Evolutionary conservation across 2,797 vertebrate species (phyloP), one percentile per base, ranked within the genome.

Genomic region (Capromys pilorides): DNA sequence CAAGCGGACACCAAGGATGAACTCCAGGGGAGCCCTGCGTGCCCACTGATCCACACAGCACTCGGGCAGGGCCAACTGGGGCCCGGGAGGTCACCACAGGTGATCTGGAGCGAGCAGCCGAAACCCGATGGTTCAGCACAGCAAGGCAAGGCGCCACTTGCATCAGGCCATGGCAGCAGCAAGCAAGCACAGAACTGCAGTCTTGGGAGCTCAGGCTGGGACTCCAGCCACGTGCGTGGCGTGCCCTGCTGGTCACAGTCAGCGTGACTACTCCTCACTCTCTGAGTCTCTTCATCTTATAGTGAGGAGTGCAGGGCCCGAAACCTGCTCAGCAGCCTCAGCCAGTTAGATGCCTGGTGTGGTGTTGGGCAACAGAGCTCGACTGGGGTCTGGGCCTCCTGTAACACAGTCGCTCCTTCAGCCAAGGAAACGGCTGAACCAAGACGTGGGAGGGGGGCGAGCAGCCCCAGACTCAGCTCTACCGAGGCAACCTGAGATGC

Each of bases 321-420:
- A 87, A 94, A 87, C 64, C 61, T 49, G 21, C 16, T 82, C 84
- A 96, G 51, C 33, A 64, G 45, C 33, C 28, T 31, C 6, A 83
- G 69, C 51, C 64, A 36, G 26, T 39, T 21, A 9, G 79, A 59
- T 41, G 18, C 13, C 89, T 86, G 22, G 36, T 13, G 69, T 39
- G 31, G 12, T 66, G 12, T 66, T 62, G 14, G 54, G 61, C 51
- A 21, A 31, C n/a, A 26, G 24, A 10, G 59, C n/a, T 45, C 41
- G 62, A 26, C 36, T 7, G 41, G 54, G 6, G 13, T 57, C 54
- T 57, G 54, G 21, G 59, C 64, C 39, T 89, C 64, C 64, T 2
- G 13, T 77, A 39, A 49, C 94, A 86, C 62, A 45, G 80, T 92
- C 61, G 66, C 49, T 89, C 24, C 28, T 91, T 39, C 94, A 66